Base-by-base conservation (phyloP, 2,113 vertebrate species). In the Rhinoderma darwinii region DNA sequence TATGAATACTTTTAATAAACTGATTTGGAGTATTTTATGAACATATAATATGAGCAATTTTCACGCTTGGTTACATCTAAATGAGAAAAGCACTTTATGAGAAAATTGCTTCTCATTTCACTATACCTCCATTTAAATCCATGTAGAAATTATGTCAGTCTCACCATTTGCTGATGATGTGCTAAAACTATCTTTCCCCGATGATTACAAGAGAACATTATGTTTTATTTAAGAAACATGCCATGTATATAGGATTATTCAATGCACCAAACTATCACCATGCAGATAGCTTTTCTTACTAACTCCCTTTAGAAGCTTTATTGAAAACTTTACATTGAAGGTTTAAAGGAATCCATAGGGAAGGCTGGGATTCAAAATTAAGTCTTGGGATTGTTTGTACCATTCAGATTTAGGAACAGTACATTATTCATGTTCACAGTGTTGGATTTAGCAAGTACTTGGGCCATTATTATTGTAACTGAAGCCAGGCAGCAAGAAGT, bases 81-180 rank as follows among this genome's bases (percentile, higher is more conserved):
- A 78, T 37, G 39, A 78, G 47, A 43, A 54, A 54, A 50, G 30
- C 41, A 35, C 47, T 77, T 77, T 51, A 78, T 50, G 50, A 78
- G 47, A 56, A 54, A 78, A 78, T 35, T 78, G 50, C 47, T 77
- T 77, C 75, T 77, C 30, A 32, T 77, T 77, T 77, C 10, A 8
- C 44, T 54, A 37, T 37, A 78, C 76, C 47, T 78, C 37, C 32
- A 61, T 81, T 20, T 72, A 72, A 72, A 37, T 72, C 68, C 68
- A 72, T 39, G 68, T 12, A 72, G 37, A 72, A 72, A 72, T 72
- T 72, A 72, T 72, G 68, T 72, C 78, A 61, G 20, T 37, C 78
- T 63, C 37, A 41, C 20, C 30, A 59, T 81, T 81, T 63, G 37
- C 35, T 81, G 54, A 81, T 81, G 78, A 81, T n/a, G 78, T 81